Evolutionary conservation across 37 sponge, comb jelly and placozoan species (phyloP), one percentile per base, ranked within the genome.

Genomic region (Agelas oroides): DNA sequence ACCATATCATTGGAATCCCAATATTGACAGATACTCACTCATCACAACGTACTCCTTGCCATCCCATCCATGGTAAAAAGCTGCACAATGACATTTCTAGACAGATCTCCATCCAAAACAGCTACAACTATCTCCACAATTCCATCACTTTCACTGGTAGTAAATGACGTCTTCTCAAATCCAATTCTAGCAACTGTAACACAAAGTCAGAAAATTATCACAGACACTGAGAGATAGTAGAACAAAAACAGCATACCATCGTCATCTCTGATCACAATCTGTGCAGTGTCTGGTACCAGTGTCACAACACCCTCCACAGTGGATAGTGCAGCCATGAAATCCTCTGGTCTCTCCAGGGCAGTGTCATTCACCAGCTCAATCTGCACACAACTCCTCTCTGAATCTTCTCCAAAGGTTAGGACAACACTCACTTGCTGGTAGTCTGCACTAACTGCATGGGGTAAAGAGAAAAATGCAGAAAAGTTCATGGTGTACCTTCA

Each of bases 91-190:
- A 67, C 69, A 27, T 25, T 34, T 32, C 19, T 27, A 67, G 35
- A 67, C 31, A 67, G 69, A 2, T 27, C 35, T 32, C 69, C 69
- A 27, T 33, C 34, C 35, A 67, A 67, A 67, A 67, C 69, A 28
- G 69, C 69, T 67, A 31, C 35, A 14, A 18, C 35, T 30, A 67
- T 31, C 20, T 67, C 35, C 19, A 67, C 28, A 18, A 31, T 34
- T 32, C 35, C 69, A 31, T 67, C 69, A 5, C 34, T 6, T 32
- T 67, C 69, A 33, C 34, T 1, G 19, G 3, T 34, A 67, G 34
- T 33, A 8, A 46, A 46, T 12, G 46, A 46, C 3, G 46, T 46
- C 46, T 46, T 8, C 8, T 46, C 46, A 46, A 46, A 46, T 8
- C 46, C 46, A 46, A 46, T 46, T 46, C 6, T 46, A 46, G 46